A percentile compares a stretch with the other conserved stretches of the same genome.
Conservation (phyloP, 1,140 invertebrate genomes). For the Aphidius gifuensis region DNA sequence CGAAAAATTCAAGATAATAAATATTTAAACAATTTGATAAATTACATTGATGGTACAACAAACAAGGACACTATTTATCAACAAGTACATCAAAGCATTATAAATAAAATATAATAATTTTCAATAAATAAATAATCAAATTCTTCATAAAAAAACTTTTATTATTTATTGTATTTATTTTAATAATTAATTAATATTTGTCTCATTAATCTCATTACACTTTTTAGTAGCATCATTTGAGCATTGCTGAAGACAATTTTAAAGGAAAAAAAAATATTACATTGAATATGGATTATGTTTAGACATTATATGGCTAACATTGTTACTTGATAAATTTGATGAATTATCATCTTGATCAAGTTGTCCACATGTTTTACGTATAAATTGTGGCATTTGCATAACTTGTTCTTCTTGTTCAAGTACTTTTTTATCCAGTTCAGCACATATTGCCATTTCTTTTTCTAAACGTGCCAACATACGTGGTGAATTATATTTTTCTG, state of each 20-base stretch:
- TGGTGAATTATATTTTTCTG: constrained; percentile 90
- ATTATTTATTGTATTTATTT: no score
- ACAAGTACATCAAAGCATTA: constrained; percentile 29
- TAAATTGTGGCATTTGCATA: constrained; percentile 82
- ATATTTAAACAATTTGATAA: constrained; percentile 34
- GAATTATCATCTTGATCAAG: constrained; percentile 64
- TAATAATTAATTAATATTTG: background rate
- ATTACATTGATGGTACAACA: constrained; percentile 44
- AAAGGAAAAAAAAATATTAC: background rate
- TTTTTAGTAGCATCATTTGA: background rate
- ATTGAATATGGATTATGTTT: constrained; percentile 47
- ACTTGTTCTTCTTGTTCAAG: constrained; percentile 93
- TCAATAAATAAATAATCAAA: background rate
- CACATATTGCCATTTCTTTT: constrained; percentile 83
- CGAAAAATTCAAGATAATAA: constrained; percentile 36
- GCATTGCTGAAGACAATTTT: background rate
- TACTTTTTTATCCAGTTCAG: constrained; percentile 82
- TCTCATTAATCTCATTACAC: background rate
- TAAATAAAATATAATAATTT: constrained; percentile 27
- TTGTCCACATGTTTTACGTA: constrained; percentile 67
- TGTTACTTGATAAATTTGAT: constrained; percentile 55
- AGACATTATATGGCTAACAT: constrained; percentile 51
- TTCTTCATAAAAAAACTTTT: no score
- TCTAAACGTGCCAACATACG: constrained; percentile 82
- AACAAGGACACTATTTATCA: constrained; percentile 36